Conservation (phyloP, 1,140 invertebrate genomes). For the Drosophila tsacasi region DNA sequence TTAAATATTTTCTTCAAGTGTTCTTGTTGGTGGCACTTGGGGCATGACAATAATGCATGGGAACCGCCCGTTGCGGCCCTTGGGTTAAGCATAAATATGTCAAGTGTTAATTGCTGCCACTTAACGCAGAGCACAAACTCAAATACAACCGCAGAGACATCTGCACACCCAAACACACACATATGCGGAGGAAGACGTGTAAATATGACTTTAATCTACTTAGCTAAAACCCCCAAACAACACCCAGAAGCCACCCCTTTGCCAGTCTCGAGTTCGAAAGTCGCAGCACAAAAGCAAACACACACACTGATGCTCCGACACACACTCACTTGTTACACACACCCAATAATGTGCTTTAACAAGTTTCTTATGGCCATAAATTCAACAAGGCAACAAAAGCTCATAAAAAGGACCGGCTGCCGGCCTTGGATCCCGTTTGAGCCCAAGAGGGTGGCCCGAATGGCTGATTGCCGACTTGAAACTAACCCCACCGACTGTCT, state of each 20-base stretch:
- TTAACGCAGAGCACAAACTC: constrained; percentile 81
- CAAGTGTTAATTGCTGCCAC: constrained; percentile 83
- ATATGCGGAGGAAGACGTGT: constrained; percentile 49
- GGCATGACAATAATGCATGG: constrained; percentile 64
- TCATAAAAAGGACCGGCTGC: constrained; percentile 77
- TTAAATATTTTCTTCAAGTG: constrained; percentile 13
- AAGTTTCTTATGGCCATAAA: constrained; percentile 83
- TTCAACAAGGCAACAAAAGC: constrained; percentile 83
- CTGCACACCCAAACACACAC: constrained; percentile 24
- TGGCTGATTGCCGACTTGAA: constrained; percentile 60
- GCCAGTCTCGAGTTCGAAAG: constrained; percentile 50
- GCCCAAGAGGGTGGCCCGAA: constrained; percentile 1
- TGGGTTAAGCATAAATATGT: constrained; percentile 79
- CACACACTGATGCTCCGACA: constrained; percentile 12
- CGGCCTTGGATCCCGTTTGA: constrained; percentile 16
- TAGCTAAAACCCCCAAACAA: constrained; percentile 34
- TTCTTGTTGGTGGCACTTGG: constrained; percentile 30
- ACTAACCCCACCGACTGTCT: constrained; percentile 65
- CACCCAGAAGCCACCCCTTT: constrained; percentile 15
- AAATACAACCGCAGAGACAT: constrained; percentile 56
- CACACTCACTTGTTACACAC: constrained; percentile 76
- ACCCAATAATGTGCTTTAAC: constrained; percentile 83
- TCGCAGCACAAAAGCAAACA: constrained; percentile 64
- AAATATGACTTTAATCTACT: constrained; percentile 84
- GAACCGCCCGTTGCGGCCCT: constrained; percentile 56